Percentiles rank a stretch among this genome's conserved stretches.
Conservation (phyloP, 2,113 vertebrate genomes). For the Seriola dumerili region DNA sequence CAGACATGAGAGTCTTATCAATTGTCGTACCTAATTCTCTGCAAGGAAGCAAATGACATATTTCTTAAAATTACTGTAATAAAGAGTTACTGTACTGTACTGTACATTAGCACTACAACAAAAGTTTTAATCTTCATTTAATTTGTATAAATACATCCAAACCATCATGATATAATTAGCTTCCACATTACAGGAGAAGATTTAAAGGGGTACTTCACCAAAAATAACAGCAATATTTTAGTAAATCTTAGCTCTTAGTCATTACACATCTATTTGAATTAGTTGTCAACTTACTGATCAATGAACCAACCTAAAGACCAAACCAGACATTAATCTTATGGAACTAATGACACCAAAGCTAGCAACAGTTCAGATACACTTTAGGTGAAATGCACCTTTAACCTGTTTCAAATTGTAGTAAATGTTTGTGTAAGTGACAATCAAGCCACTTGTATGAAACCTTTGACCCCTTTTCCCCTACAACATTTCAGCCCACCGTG, state of each 20-base stretch:
- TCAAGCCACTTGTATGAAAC: conserved; percentile 55
- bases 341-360: background rate
- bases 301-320: background rate
- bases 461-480: background rate
- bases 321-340: conserved; percentile 4
- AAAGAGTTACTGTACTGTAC: background rate
- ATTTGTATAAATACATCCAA: conserved; percentile 18
- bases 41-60: background rate
- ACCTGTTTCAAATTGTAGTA: conserved; percentile 12
- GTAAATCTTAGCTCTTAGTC: background rate
- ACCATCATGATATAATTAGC: background rate
- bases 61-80: conserved; percentile 16
- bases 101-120: background rate
- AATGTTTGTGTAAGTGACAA: conserved; percentile 66
- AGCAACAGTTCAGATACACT: background rate
- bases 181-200: background rate
- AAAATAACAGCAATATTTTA: conserved; percentile 18
- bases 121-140: conserved; percentile 4
- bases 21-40: background rate
- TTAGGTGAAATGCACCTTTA: conserved; percentile 11
- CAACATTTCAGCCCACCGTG: conserved; percentile 33
- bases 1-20: background rate
- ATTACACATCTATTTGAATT: background rate
- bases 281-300: background rate
- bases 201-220: conserved; percentile 19